These are phyloP conservation scores for Trypoxylus dichotomus DNA, from an alignment of 1,140 invertebrate species.

Conservation along the genomic window DNA sequence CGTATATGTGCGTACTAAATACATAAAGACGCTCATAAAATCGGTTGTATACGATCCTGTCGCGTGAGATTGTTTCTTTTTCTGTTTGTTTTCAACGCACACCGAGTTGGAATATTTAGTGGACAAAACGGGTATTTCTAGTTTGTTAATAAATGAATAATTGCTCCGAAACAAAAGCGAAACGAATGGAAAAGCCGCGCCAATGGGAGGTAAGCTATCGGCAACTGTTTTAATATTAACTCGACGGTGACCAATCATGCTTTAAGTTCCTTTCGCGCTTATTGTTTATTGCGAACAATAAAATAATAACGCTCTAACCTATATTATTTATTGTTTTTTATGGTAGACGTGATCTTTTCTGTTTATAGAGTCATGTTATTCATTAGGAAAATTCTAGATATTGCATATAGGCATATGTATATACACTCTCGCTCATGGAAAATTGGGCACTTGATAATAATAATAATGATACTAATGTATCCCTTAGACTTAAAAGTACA, in stretches of 20 bases:
- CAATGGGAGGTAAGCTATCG: background rate
- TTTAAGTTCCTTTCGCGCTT: background rate
- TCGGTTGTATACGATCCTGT: background rate
- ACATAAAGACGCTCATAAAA: background rate
- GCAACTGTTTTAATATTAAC: background rate
- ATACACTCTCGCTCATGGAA: too few species aligned
- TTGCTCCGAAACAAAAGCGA: background rate
- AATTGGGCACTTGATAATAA: too few species aligned
- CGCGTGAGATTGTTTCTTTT: background rate
- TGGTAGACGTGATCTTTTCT: too few species aligned
- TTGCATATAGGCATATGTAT: too few species aligned
- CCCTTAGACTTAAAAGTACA: too few species aligned
- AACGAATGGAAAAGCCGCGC: background rate
- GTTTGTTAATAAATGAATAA: background rate
- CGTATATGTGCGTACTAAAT: background rate
- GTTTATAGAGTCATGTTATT: too few species aligned
- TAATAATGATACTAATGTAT: too few species aligned
- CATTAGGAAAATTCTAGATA: too few species aligned
- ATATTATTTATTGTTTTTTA: too few species aligned
- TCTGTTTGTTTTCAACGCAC: background rate
- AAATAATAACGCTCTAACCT: too few species aligned
- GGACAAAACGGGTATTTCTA: background rate
- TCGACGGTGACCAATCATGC: background rate
- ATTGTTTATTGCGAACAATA: too few species aligned
- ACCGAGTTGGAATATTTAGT: background rate